phyloP scores from a whole-genome alignment of 2,113 vertebrate species.

The Emydocephalus ijimae region DNA sequence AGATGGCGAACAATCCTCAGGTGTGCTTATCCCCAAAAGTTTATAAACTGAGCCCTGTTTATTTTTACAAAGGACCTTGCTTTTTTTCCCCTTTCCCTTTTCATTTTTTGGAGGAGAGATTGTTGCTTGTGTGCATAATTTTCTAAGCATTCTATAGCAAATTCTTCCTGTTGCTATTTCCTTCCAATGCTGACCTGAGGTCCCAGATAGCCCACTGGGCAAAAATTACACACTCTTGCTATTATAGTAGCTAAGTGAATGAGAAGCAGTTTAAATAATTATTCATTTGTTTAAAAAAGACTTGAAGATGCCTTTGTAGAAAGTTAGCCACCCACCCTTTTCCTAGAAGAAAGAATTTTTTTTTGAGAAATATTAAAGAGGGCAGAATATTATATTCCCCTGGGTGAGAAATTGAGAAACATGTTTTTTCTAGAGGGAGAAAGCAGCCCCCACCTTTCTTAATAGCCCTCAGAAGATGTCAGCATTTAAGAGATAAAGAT shows the following conservation, averaged over 20 bases:
- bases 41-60: not conserved
- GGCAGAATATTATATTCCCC: too few species aligned
- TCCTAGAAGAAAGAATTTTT: too few species aligned
- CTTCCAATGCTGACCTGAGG: not conserved
- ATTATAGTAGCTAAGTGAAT: not conserved
- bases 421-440: too few species aligned
- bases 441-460: too few species aligned
- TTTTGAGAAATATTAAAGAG: too few species aligned
- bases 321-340: too few species aligned
- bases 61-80: not conserved
- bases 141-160: not conserved
- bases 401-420: too few species aligned
- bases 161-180: not conserved
- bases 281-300: not conserved
- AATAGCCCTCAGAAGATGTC: too few species aligned
- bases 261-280: not conserved
- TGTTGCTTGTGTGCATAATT: not conserved
- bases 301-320: not conserved
- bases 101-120: not conserved
- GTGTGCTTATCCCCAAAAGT: not conserved
- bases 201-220: not conserved
- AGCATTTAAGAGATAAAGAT: too few species aligned
- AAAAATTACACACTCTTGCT: not conserved
- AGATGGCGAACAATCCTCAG: conserved; percentile 6
- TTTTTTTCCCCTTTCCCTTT: not conserved